These are phyloP conservation scores for Plebejus anna DNA, from an alignment of 2,888 invertebrate species.

Conservation along the genomic window DNA sequence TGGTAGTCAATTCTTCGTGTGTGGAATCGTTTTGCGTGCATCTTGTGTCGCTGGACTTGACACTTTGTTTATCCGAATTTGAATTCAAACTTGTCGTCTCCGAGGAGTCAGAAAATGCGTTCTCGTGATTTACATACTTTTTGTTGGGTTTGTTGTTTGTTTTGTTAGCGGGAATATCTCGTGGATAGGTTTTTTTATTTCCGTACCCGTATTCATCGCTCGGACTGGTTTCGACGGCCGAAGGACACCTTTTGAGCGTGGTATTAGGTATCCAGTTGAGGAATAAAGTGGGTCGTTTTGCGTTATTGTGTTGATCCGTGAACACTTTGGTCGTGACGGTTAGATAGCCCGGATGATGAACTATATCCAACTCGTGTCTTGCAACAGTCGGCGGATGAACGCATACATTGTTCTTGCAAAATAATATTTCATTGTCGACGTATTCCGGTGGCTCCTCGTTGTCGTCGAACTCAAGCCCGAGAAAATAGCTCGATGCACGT, in stretches of 20 bases:
- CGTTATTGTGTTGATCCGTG: conserved; percentile 87
- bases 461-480: conserved; percentile 83
- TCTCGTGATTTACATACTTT: conserved; percentile 63
- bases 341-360: conserved; percentile 95
- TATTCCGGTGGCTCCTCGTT: conserved; percentile 82
- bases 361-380: conserved; percentile 88
- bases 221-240: conserved; percentile 82
- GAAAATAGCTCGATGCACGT: conserved; percentile 88
- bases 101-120: conserved; percentile 75
- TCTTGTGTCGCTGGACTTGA: conserved; percentile 67
- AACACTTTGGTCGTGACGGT: conserved; percentile 92
- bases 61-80: conserved; percentile 74
- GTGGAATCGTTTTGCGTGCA: conserved; percentile 66
- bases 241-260: conserved; percentile 91
- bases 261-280: conserved; percentile 97
- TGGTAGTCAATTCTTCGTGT: conserved; percentile 64
- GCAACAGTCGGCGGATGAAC: conserved; percentile 95
- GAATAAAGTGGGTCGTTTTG: conserved; percentile 89
- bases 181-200: conserved; percentile 53
- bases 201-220: conserved; percentile 63
- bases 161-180: conserved; percentile 49
- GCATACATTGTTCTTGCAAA: conserved; percentile 98
- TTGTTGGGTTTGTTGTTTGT: conserved; percentile 51
- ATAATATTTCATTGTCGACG: conserved; percentile 91
- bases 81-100: conserved; percentile 76